These are phyloP conservation scores for Rhagophthalmus giganteus DNA, from an alignment of 2,888 invertebrate genomes.

Conservation along the genomic window DNA sequence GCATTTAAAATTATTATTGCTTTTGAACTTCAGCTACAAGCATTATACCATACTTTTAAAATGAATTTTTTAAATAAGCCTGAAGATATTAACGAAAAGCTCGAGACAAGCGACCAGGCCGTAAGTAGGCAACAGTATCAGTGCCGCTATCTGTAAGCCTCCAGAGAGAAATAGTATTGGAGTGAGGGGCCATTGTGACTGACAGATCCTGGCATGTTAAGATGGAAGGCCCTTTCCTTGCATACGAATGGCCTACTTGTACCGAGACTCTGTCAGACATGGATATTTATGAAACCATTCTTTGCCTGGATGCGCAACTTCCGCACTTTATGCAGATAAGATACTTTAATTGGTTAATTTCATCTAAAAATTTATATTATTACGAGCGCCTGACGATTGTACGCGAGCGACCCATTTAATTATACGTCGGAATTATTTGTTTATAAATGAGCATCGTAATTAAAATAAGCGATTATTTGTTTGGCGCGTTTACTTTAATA, in stretches of 20 bases:
- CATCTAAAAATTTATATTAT: conserved; percentile 16
- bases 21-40: no score
- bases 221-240: conserved; percentile 55
- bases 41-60: no score
- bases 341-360: conserved; percentile 50
- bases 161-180: conserved; percentile 47
- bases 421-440: no score
- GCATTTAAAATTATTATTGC: neutral
- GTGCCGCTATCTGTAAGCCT: conserved; percentile 43
- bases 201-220: conserved; percentile 56
- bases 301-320: conserved; percentile 46
- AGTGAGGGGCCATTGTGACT: conserved; percentile 54
- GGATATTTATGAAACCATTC: conserved; percentile 49
- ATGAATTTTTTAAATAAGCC: conserved; percentile 3
- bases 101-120: conserved; percentile 23
- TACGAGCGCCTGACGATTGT: no score
- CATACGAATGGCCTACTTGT: conserved; percentile 56
- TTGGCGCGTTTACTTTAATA: no score
- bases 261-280: conserved; percentile 49
- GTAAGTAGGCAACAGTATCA: conserved; percentile 35
- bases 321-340: conserved; percentile 55
- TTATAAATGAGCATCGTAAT: no score
- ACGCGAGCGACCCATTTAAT: no score
- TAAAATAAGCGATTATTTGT: no score
- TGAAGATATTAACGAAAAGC: conserved; percentile 21